Evolutionary conservation across 2,888 invertebrate genomes (phyloP), one percentile per base, ranked within the genome.

Genomic region (Xestia sexstrigata): DNA sequence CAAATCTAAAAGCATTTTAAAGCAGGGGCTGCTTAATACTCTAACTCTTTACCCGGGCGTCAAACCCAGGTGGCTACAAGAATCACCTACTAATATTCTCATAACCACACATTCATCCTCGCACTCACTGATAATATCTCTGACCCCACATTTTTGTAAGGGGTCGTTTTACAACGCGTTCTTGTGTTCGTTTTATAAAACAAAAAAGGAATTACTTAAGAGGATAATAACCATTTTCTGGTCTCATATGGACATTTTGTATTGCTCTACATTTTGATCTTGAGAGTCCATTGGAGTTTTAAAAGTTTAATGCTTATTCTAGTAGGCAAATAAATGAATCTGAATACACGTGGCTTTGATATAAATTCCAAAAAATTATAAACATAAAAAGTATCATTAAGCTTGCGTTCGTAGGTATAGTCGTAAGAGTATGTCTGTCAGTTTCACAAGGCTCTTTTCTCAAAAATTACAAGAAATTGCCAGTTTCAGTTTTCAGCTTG

Each of bases 51-150:
- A 30, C 17, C 0, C 8, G 0, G 20, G 11, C 30, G 0, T 23
- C 35, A 52, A 8, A 30, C 5, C 20, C 1, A 70, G 47, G 58
- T 39, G 69, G n/a, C 45, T 17, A 15, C 17, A 60, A 55, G n/a
- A 55, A 70, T 63, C 45, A 55, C 39, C 39, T 23, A 70, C 55
- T 79, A 71, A 55, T 78, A 71, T 65, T 49, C 71, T 55, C 72
- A 79, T 78, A 78, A 79, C 30, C 47, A 78, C 78, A 79, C 63
- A 65, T 71, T 47, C 20, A 58, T 78, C 17, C 47, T 65, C 55
- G 20, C 71, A 42, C n/a, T 39, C 49, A 49, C 30, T 47, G 81
- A 79, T 79, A 4, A 52, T 67, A 81, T 74, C 81, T 80, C 63
- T 47, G 47, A 70, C 45, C 17, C 58, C 58, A 70, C 65, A 74